phyloP scores from a whole-genome alignment of 2,797 vertebrate genomes.

The Argentina silus region DNA sequence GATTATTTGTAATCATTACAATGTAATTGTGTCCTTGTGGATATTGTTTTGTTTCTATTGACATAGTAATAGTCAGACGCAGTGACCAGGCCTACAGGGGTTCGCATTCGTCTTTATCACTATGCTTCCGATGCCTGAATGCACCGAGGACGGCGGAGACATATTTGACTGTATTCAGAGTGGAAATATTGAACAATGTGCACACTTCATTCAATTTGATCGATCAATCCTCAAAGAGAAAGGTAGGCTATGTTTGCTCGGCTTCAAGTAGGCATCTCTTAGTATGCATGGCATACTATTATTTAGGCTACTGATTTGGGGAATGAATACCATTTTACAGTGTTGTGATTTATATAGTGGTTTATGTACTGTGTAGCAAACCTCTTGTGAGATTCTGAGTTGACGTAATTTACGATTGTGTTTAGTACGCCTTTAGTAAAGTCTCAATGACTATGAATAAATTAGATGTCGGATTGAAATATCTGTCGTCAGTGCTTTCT shows the following conservation, averaged over 20 bases:
- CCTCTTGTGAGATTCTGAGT: too few relatives aligned
- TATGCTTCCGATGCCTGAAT: slow-evolving; percentile 66
- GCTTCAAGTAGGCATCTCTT: background rate
- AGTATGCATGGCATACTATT: background rate
- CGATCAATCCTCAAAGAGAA: slow-evolving; percentile 67
- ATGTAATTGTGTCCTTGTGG: slow-evolving; percentile 14
- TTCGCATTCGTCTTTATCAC: slow-evolving; percentile 2
- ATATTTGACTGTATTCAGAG: slow-evolving; percentile 79
- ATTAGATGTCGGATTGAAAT: background rate
- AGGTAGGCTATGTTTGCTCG: slow-evolving; percentile 61
- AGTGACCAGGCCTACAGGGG: background rate
- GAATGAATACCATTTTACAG: background rate
- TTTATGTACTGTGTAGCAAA: too few relatives aligned
- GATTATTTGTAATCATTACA: slow-evolving; percentile 12
- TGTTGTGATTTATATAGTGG: too few relatives aligned
- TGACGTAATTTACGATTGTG: background rate
- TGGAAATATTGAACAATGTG: slow-evolving; percentile 74
- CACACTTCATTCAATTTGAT: slow-evolving; percentile 68
- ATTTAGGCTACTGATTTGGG: background rate
- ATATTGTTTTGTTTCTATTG: slow-evolving; percentile 25
- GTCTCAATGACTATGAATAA: background rate
- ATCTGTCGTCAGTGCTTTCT: background rate
- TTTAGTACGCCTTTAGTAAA: background rate
- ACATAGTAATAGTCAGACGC: background rate
- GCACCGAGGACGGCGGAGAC: slow-evolving; percentile 54